A percentile compares a stretch with the other conserved stretches of the same genome.
phyloP scores from a whole-genome alignment of 2,888 invertebrate species.

The Halictus ligatus region DNA sequence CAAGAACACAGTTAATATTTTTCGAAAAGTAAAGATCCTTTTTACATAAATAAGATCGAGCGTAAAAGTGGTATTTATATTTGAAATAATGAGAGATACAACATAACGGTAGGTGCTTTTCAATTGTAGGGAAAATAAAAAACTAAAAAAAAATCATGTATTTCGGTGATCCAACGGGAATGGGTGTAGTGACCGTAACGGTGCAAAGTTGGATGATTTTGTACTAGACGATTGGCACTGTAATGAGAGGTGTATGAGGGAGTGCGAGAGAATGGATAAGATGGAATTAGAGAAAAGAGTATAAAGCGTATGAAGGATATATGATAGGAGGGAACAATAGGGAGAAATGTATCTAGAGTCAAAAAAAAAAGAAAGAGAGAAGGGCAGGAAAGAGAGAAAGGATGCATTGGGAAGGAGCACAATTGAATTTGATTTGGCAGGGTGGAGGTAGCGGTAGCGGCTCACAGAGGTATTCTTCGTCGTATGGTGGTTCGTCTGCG shows the following conservation, averaged over 20 bases:
- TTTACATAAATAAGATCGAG: slow-evolving; percentile 40
- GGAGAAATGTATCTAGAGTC: slow-evolving; percentile 55
- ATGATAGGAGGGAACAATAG: slow-evolving; percentile 59
- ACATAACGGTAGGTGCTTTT: slow-evolving; percentile 63
- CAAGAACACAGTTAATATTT: slow-evolving; percentile 51
- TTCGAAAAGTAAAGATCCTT: slow-evolving; percentile 61
- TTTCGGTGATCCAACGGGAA: slow-evolving; percentile 72
- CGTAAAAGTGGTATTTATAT: slow-evolving; percentile 51
- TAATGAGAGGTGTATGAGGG: slow-evolving; percentile 61
- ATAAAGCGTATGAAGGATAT: slow-evolving; percentile 57
- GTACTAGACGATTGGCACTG: slow-evolving; percentile 71
- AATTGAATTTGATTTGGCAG: slow-evolving; percentile 83
- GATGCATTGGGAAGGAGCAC: slow-evolving; percentile 76
- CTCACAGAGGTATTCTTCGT: slow-evolving; percentile 82
- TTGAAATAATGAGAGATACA: slow-evolving; percentile 50
- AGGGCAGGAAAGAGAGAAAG: slow-evolving; percentile 66
- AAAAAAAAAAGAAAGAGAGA: slow-evolving; percentile 39
- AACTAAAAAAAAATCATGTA: slow-evolving; percentile 23
- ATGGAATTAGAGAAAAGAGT: slow-evolving; percentile 51
- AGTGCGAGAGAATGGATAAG: slow-evolving; percentile 61
- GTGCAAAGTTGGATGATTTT: slow-evolving; percentile 67
- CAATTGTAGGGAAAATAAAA: slow-evolving; percentile 64
- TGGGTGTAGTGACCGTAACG: slow-evolving; percentile 71
- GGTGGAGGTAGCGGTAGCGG: slow-evolving; percentile 80
- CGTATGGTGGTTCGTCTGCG: slow-evolving; percentile 80